Evolutionary conservation across 2,888 invertebrate species (phyloP), one percentile per base, ranked within the genome.

Genomic region (Andrena dorsata): DNA sequence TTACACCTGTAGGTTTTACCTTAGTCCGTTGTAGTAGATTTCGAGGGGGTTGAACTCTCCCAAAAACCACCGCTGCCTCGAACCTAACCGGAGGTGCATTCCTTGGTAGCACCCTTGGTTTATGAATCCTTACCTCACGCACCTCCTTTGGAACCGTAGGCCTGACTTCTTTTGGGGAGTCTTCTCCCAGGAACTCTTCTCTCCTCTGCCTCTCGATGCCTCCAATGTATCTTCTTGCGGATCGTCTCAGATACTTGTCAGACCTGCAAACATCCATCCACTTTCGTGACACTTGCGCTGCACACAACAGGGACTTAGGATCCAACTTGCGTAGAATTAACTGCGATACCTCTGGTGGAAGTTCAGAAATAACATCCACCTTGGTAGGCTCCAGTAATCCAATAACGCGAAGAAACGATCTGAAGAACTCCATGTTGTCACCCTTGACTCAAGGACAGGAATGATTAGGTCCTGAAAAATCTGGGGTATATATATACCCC

Each of bases 251-350:
- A n/a, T 0, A 2, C 2, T 6, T 26, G 13, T 72, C 71, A 8
- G 72, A 53, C 0, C 3, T 53, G 13, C 81, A 78, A 56, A 82
- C 35, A 0, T 30, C 0, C 6, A 64, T 0, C 75, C 83, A 83
- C 13, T 64, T 69, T 3, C 64, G 53, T 3, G 71, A 78, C 0
- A 78, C 65, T n/a, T 41, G 72, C 3, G 56, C 60, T 0, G 30
- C 82, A 16, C 7, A 1, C 8, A 82, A 7, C 8, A 83, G 53
- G 8, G 70, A 74, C 16, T 71, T 63, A 10, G 76, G 41, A 7
- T 83, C 77, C 26, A 83, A 74, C 35, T 83, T 61, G 4, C 76
- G 76, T 6, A 77, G 61, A 26, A 81, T 80, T 16, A 81, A 2
- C 49, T 78, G 77, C 3, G 72, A 82, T 0, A 82, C 41, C 56